Percentiles rank a stretch among this genome's conserved stretches.
Evolutionary conservation across 1,140 invertebrate species (phyloP).

Genomic region (Coelopa frigida): DNA sequence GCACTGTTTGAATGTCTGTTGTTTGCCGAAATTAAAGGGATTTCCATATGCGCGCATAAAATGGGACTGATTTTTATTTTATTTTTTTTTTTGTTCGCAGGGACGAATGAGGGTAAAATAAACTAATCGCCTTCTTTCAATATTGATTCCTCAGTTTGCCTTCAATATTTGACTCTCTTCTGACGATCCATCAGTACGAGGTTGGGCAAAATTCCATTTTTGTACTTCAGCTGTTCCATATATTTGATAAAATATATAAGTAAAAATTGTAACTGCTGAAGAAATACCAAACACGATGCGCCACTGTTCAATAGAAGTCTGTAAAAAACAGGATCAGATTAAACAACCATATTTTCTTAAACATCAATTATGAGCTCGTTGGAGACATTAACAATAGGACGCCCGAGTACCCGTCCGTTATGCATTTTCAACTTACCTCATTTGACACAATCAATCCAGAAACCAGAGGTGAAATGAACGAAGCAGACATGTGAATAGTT

Average conservation of each 20-base stretch:
- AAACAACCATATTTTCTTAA: not conserved
- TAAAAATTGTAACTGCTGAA: conserved; percentile 55
- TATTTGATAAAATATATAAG: conserved; percentile 63
- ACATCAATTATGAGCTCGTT: not conserved
- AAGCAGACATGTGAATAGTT: conserved; percentile 69
- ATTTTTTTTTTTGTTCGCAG: no score
- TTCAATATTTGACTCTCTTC: conserved; percentile 20
- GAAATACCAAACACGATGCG: conserved; percentile 63
- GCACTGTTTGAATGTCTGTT: no score
- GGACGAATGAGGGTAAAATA: no score
- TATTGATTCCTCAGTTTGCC: conserved; percentile 2
- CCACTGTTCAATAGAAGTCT: conserved; percentile 57
- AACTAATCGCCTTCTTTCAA: no score
- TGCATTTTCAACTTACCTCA: conserved; percentile 37
- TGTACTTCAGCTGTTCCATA: conserved; percentile 60
- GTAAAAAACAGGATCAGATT: conserved; percentile 7
- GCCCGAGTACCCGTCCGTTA: no score
- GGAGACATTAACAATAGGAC: not conserved
- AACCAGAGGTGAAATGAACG: conserved; percentile 59
- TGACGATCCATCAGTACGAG: conserved; percentile 1
- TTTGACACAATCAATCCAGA: conserved; percentile 52
- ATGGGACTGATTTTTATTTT: no score
- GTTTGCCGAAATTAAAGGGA: no score
- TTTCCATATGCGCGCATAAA: no score
- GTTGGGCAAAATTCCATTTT: conserved; percentile 51